Percentiles rank a stretch among this genome's conserved stretches.
Evolutionary conservation across 2,888 invertebrate genomes (phyloP).

Genomic region (Thymelicus lineola): DNA sequence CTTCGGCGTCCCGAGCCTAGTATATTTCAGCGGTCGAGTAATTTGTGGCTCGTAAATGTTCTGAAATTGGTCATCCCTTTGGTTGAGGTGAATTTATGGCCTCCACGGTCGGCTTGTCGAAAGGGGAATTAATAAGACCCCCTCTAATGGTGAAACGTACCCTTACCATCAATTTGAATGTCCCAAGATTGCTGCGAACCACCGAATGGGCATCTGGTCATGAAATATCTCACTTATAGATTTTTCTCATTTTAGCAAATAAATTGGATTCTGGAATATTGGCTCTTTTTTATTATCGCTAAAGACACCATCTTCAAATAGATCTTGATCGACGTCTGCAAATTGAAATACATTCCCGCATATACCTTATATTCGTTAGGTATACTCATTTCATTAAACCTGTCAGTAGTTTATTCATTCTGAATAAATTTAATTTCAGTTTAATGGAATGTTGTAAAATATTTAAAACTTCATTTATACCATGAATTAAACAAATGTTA

Average conservation of each 20-base stretch:
- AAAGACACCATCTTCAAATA: slow-evolving; percentile 48
- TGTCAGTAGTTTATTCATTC: slow-evolving; percentile 17
- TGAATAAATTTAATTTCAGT: slow-evolving; percentile 10
- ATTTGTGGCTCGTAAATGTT: slow-evolving; percentile 86
- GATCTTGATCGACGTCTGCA: slow-evolving; percentile 47
- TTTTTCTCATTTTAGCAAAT: slow-evolving; percentile 51
- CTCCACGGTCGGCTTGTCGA: slow-evolving; percentile 84
- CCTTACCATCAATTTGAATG: slow-evolving; percentile 84
- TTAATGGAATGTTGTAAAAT: slow-evolving; percentile 27
- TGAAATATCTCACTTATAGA: slow-evolving; percentile 65
- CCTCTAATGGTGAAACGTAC: slow-evolving; percentile 84
- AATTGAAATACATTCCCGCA: slow-evolving; percentile 42
- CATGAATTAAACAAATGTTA: not conserved
- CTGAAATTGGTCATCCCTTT: slow-evolving; percentile 86
- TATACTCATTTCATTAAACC: slow-evolving; percentile 31
- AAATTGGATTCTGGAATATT: slow-evolving; percentile 68
- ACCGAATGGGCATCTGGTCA: slow-evolving; percentile 71
- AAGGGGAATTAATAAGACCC: slow-evolving; percentile 85
- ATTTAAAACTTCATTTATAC: not conserved
- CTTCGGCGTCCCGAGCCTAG: slow-evolving; percentile 71
- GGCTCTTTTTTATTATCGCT: slow-evolving; percentile 61
- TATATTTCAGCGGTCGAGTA: slow-evolving; percentile 84
- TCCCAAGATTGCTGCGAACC: slow-evolving; percentile 77
- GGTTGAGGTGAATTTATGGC: slow-evolving; percentile 84
- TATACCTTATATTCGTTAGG: slow-evolving; percentile 31